Conservation (phyloP, 2,888 invertebrate genomes). For the Zhengitettix transpicula region DNA sequence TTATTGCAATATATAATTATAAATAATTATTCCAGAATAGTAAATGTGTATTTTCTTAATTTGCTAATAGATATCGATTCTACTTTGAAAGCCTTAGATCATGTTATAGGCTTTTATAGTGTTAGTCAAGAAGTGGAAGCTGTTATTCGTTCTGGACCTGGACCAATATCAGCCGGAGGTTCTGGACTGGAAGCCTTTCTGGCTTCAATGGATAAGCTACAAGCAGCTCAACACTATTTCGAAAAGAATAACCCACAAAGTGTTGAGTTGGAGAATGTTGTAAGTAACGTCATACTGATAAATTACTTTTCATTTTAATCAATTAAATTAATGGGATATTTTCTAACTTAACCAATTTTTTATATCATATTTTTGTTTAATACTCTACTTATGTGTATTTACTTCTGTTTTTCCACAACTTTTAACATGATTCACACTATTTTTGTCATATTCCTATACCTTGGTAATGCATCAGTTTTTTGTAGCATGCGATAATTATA, state of each 20-base stretch:
- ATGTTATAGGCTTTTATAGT: slow-evolving; percentile 90
- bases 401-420: not conserved
- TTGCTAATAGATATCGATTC: slow-evolving; percentile 65
- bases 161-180: slow-evolving; percentile 38
- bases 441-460: not conserved
- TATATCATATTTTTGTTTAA: slow-evolving; percentile 15
- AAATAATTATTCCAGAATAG: not conserved
- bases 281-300: slow-evolving; percentile 29
- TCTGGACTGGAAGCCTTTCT: slow-evolving; percentile 31
- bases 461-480: too few relatives aligned
- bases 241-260: slow-evolving; percentile 84
- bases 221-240: slow-evolving; percentile 80
- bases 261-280: slow-evolving; percentile 85
- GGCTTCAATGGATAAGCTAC: slow-evolving; percentile 66
- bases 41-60: slow-evolving; percentile 1
- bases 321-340: not conserved
- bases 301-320: too few relatives aligned
- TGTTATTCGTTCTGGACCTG: slow-evolving; percentile 69
- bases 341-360: slow-evolving; percentile 1
- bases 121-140: slow-evolving; percentile 83
- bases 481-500: too few relatives aligned
- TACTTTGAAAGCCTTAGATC: slow-evolving; percentile 73
- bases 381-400: not conserved
- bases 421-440: too few relatives aligned
- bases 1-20: not conserved